Conservation (phyloP, 2,888 invertebrate species). For the Nycteola revayana region DNA sequence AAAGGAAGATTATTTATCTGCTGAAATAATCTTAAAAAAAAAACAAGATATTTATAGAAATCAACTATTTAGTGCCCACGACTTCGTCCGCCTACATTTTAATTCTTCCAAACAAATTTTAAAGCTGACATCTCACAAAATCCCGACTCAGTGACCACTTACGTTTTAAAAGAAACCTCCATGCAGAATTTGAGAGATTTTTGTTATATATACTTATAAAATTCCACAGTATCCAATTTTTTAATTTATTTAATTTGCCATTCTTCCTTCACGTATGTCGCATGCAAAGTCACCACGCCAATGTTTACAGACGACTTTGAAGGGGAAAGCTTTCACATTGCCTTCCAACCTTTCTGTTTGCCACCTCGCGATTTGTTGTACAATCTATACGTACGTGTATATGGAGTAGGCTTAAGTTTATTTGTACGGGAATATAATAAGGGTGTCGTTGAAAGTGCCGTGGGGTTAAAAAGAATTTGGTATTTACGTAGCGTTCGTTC, state of each 20-base stretch:
- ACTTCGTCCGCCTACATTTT: too few species aligned
- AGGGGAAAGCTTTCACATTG: slow-evolving; percentile 60
- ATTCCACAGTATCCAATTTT: too few species aligned
- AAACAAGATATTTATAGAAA: too few species aligned
- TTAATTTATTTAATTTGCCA: slow-evolving; percentile 5
- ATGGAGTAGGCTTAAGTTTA: slow-evolving; percentile 16
- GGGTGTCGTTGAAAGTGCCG: slow-evolving; percentile 1
- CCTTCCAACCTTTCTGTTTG: slow-evolving; percentile 58
- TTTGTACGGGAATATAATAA: slow-evolving; percentile 22
- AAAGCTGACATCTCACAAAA: too few species aligned
- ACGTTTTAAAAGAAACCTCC: too few species aligned
- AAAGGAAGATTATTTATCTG: too few species aligned
- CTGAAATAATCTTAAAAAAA: too few species aligned
- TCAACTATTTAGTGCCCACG: too few species aligned
- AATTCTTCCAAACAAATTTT: too few species aligned
- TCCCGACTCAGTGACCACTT: too few species aligned
- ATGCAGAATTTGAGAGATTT: too few species aligned
- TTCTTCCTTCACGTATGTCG: slow-evolving; percentile 25
- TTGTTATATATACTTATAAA: too few species aligned
- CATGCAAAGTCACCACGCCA: slow-evolving; percentile 45
- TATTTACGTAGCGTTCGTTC: background rate
- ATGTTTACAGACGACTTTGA: slow-evolving; percentile 61
- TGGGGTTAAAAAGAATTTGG: background rate
- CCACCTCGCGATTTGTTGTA: slow-evolving; percentile 43
- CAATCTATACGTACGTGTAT: slow-evolving; percentile 26